A percentile compares a stretch with the other conserved stretches of the same genome.
Evolutionary conservation across 2,888 invertebrate species (phyloP).

Genomic region (Drosophila maculinotata): DNA sequence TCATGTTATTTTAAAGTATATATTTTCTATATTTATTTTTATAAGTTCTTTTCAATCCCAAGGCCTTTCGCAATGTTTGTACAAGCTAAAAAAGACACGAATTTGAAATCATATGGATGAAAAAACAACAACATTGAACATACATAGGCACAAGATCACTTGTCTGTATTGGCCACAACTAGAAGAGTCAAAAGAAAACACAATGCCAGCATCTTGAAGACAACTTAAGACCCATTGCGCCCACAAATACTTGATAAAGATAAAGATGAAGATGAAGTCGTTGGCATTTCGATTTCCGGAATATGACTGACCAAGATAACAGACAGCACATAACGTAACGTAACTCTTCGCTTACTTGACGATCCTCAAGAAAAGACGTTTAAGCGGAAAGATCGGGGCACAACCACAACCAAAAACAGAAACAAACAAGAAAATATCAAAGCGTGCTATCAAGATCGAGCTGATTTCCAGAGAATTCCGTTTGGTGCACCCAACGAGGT

Average conservation of each 20-base stretch:
- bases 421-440: slow-evolving; percentile 36
- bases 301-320: slow-evolving; percentile 23
- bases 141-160: slow-evolving; percentile 24
- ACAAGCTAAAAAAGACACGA: slow-evolving; percentile 9
- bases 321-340: slow-evolving; percentile 32
- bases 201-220: slow-evolving; percentile 25
- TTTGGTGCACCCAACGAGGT: slow-evolving; percentile 43
- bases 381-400: slow-evolving; percentile 3
- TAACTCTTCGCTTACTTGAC: slow-evolving; percentile 24
- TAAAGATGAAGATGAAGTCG: background rate
- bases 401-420: background rate
- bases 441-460: slow-evolving; percentile 70
- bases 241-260: slow-evolving; percentile 25
- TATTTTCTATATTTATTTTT: slow-evolving; percentile 25
- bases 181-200: slow-evolving; percentile 19
- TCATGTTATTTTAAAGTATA: slow-evolving; percentile 1
- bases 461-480: slow-evolving; percentile 70
- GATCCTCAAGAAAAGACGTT: slow-evolving; percentile 21
- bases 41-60: slow-evolving; percentile 24
- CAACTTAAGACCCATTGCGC: slow-evolving; percentile 20
- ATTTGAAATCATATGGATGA: slow-evolving; percentile 5
- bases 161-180: slow-evolving; percentile 2
- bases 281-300: background rate
- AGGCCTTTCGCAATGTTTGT: slow-evolving; percentile 40
- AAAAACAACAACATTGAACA: slow-evolving; percentile 23